Evolutionary conservation across 92 coral and sea anemone species (phyloP), one percentile per base, ranked within the genome.

Genomic region (Epizoanthus illoricatus): DNA sequence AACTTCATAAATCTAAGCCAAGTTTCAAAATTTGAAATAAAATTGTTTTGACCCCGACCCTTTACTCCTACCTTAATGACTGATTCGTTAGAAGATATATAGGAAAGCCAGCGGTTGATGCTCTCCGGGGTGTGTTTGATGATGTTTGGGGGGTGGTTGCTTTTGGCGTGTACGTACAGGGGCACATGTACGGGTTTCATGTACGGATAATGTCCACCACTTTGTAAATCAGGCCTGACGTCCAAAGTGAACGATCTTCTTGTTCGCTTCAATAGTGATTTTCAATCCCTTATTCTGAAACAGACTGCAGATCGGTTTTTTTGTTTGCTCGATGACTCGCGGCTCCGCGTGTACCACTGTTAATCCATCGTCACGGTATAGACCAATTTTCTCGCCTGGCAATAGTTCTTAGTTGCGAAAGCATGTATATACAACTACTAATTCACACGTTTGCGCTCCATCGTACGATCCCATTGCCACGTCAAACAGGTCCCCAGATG

Each of bases 61-160:
- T n/a, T n/a, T n/a, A n/a, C n/a, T n/a, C n/a, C n/a, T n/a, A n/a
- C n/a, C n/a, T n/a, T n/a, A n/a, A n/a, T n/a, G n/a, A 28, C 33
- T 28, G 33, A 28, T 28, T 28, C 33, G 33, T 28, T 1, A 28
- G 33, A 28, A 1, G 33, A 28, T 28, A 28, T 28, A 28, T 28
- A 0, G 33, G 33, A 28, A 28, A 28, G 33, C 33, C 33, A 1
- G 33, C 33, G 33, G 33, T 28, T 28, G 33, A 28, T 28, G 33
- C 76, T 71, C 21, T 71, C 76, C 40, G 76, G 76, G 76, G 39
- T 71, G 55, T 55, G 16, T 19, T 47, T 69, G 7, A 33, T 5
- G 74, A 19, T 69, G 16, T 69, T 69, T 15, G 74, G 41, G 16
- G 58, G 11, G 9, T 54, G 58, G 15, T 54, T 54, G 15, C 15